Conservation (phyloP, 2,113 vertebrate genomes). For the Mus musculus region GRCm39 chr12:94673501-94674000, state of each 20-base stretch:
- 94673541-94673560: too few relatives aligned
- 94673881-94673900: neutral
- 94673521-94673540: too few relatives aligned
- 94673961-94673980: neutral
- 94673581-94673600: neutral
- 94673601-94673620: neutral
- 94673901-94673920: neutral
- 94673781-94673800: neutral
- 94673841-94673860: neutral
- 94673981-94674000: neutral
- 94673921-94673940: rapidly evolving
- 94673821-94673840: neutral
- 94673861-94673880: neutral
- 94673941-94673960: neutral
- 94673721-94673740: neutral
- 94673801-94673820: neutral
- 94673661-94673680: neutral
- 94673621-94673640: neutral
- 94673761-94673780: neutral
- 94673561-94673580: neutral
- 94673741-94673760: rapidly evolving
- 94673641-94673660: neutral
- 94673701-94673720: neutral
- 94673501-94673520: too few relatives aligned
- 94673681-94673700: neutral